Evolutionary conservation across 2,888 invertebrate genomes (phyloP).

Genomic region (Drosophila macrothrix): DNA sequence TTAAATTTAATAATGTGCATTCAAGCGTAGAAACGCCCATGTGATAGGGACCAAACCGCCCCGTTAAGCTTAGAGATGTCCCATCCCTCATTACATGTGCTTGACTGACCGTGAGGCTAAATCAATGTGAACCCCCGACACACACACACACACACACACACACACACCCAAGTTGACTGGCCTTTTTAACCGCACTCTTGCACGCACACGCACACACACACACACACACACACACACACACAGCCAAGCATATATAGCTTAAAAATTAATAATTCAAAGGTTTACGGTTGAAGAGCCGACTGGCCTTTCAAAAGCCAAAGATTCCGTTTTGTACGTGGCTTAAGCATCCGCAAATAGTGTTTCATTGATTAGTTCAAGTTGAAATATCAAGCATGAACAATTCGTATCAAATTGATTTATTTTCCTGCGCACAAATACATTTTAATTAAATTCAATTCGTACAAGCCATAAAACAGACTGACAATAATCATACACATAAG

Average conservation of each 20-base stretch:
- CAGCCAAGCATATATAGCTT: slow-evolving; percentile 51
- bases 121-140: slow-evolving; percentile 67
- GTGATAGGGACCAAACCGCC: slow-evolving; percentile 47
- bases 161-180: slow-evolving; percentile 33
- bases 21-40: slow-evolving; percentile 58
- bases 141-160: neutral
- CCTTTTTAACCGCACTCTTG: slow-evolving; percentile 50
- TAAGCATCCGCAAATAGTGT: slow-evolving; percentile 40
- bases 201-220: slow-evolving; percentile 13
- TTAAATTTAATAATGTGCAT: slow-evolving; percentile 72
- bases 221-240: slow-evolving; percentile 10
- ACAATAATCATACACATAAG: neutral
- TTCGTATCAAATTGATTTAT: slow-evolving; percentile 52
- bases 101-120: slow-evolving; percentile 72
- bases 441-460: slow-evolving; percentile 68
- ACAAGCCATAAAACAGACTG: slow-evolving; percentile 25
- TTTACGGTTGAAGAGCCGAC: slow-evolving; percentile 63
- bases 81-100: slow-evolving; percentile 58
- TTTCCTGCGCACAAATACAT: slow-evolving; percentile 51
- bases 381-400: slow-evolving; percentile 35
- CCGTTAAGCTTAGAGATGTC: slow-evolving; percentile 45
- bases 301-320: slow-evolving; percentile 13
- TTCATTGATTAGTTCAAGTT: slow-evolving; percentile 60
- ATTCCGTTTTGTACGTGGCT: slow-evolving; percentile 23
- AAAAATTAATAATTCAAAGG: slow-evolving; percentile 80